A percentile compares a stretch with the other conserved stretches of the same genome.
Conservation (phyloP, 37 sponge, comb jelly and placozoan species). For the Crambe crambe region DNA sequence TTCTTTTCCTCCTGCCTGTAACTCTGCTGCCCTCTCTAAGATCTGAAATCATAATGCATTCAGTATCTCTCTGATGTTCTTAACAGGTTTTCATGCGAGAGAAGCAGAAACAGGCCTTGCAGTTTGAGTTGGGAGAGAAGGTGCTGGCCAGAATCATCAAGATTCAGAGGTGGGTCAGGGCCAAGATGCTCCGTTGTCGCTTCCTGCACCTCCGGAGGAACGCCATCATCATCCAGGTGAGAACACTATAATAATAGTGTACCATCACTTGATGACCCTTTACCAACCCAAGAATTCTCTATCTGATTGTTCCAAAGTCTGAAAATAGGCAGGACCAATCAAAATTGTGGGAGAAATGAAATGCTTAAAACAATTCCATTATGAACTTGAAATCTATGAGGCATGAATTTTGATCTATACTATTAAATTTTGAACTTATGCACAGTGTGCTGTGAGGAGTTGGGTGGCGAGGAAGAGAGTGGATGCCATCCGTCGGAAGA, state of each 20-base stretch:
- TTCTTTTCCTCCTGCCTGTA: too few species aligned
- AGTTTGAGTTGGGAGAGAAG: slow-evolving; percentile 69
- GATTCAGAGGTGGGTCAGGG: slow-evolving; percentile 84
- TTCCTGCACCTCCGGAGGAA: slow-evolving; percentile 62
- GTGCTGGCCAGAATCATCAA: slow-evolving; percentile 76
- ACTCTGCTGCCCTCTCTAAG: too few species aligned
- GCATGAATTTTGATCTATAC: too few species aligned
- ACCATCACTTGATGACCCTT: too few species aligned
- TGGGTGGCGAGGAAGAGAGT: slow-evolving; percentile 39
- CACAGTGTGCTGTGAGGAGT: slow-evolving; percentile 53
- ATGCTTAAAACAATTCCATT: too few species aligned
- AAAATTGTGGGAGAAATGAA: too few species aligned
- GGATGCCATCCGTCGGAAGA: slow-evolving; percentile 18
- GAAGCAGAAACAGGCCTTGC: slow-evolving; percentile 63
- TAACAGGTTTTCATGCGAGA: slow-evolving; percentile 92
- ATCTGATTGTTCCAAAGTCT: background rate
- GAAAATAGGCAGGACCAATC: background rate
- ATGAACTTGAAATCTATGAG: too few species aligned
- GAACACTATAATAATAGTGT: background rate
- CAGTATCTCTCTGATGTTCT: too few species aligned
- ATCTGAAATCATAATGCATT: too few species aligned
- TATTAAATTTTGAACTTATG: too few species aligned
- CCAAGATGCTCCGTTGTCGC: slow-evolving; percentile 58
- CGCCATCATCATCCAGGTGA: slow-evolving; percentile 65
- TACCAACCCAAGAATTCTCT: too few species aligned